These are phyloP conservation scores for Achlya flavicornis DNA, from an alignment of 2,888 invertebrate genomes.

Conservation along the genomic window DNA sequence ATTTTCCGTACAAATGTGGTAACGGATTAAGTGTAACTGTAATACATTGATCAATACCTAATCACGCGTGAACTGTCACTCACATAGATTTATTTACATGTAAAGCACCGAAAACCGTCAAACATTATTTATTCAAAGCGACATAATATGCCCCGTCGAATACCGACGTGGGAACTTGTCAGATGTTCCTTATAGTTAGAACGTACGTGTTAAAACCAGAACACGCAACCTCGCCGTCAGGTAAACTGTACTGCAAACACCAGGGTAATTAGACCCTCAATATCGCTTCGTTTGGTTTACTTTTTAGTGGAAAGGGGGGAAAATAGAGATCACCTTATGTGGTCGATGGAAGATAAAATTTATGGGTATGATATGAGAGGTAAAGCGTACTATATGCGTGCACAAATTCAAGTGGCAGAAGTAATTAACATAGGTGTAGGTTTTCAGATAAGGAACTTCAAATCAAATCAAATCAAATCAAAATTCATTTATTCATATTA, in stretches of 20 bases:
- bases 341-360: slow-evolving; percentile 24
- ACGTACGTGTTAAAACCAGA: slow-evolving; percentile 29
- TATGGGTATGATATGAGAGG: slow-evolving; percentile 9
- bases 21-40: not conserved
- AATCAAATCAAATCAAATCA: too few relatives aligned
- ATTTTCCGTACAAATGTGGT: not conserved
- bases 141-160: slow-evolving; percentile 26
- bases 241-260: slow-evolving; percentile 18
- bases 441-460: slow-evolving; percentile 1
- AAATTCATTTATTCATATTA: too few relatives aligned
- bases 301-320: slow-evolving; percentile 12
- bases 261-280: slow-evolving; percentile 26
- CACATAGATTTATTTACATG: slow-evolving; percentile 7
- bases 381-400: not conserved
- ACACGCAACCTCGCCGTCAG: slow-evolving; percentile 31
- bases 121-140: slow-evolving; percentile 20
- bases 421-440: slow-evolving; percentile 1
- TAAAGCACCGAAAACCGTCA: slow-evolving; percentile 1
- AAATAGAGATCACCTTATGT: slow-evolving; percentile 18
- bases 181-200: slow-evolving; percentile 32
- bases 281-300: slow-evolving; percentile 18
- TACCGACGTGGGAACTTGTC: slow-evolving; percentile 37
- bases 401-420: slow-evolving; percentile 3
- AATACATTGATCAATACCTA: slow-evolving; percentile 2
- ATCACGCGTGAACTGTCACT: slow-evolving; percentile 9